Base-by-base conservation (phyloP, 2,113 vertebrate species). In the Hiodon tergisus region DNA sequence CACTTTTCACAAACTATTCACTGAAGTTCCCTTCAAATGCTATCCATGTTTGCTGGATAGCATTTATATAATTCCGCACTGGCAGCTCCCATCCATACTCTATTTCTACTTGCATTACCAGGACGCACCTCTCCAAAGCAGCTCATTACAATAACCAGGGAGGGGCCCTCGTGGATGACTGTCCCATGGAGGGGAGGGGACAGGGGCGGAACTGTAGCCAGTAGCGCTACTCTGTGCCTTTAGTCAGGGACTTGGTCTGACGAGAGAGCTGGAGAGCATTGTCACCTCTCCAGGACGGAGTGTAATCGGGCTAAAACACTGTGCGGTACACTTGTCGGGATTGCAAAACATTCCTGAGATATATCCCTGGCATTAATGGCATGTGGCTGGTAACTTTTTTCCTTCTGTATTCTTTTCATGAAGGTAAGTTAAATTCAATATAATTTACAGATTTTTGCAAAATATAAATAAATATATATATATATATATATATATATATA, bases 151-250 rank as follows among this genome's bases (percentile, higher is more conserved):
- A 86, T 79, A 85, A 73, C 82, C 85, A 84, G 85, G 90, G 90
- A 85, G 89, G 86, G 81, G 89, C 89, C 80, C 86, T 80, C 72
- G 87, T 87, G 83, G 86, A 73, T 82, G 80, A 75, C 84, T 88
- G 92, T 90, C 90, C 89, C 91, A 87, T 89, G 92, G 81, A 89
- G 91, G 92, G 92, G 92, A 91, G 93, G 90, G 87, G 89, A 89
- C 90, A 87, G 89, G 89, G 93, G 93, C 92, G 90, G 92, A 89
- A 89, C 89, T 90, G 31, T 89, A 84, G 89, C 85, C 88, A 87
- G 88, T 83, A 86, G 78, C 84, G 83, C 81, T 86, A 84, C 85
- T 86, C 86, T 84, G 88, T 81, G 88, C 87, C 82, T 85, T 86
- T 88, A 90, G 86, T 86, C 85, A 81, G 88, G 89, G 88, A 89